Evolutionary conservation across 2,888 invertebrate species (phyloP).

Genomic region (Pseudococcus viburni): DNA sequence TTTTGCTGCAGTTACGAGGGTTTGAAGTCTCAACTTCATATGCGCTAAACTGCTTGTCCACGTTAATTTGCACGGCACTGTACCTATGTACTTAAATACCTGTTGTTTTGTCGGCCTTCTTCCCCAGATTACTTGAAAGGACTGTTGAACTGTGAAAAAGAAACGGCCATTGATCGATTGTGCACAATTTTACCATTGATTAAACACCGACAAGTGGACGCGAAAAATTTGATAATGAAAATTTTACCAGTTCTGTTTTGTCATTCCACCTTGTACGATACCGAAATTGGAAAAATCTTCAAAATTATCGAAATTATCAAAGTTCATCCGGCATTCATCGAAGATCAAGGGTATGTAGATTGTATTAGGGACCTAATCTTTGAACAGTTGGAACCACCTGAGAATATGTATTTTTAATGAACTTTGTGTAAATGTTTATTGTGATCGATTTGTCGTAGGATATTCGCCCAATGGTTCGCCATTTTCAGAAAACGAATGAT

Average conservation of each 20-base stretch:
- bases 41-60: too few relatives aligned
- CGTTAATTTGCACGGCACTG: too few relatives aligned
- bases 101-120: neutral
- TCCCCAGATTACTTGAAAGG: conserved; percentile 2
- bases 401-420: too few relatives aligned
- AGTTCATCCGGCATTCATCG: conserved; percentile 35
- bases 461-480: neutral
- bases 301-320: conserved; percentile 2
- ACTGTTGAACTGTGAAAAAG: neutral
- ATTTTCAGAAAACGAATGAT: neutral
- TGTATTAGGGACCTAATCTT: too few relatives aligned
- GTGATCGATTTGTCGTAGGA: neutral
- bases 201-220: neutral
- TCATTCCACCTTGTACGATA: conserved; percentile 43
- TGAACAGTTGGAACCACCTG: too few relatives aligned
- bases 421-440: too few relatives aligned
- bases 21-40: too few relatives aligned
- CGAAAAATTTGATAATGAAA: conserved; percentile 15
- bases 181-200: neutral
- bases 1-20: too few relatives aligned
- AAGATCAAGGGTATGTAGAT: conserved; percentile 14
- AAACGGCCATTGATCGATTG: neutral
- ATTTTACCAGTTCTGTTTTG: conserved; percentile 31
- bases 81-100: neutral
- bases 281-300: neutral